Base-by-base conservation (phyloP, 2,113 vertebrate species). In the Lates calcarifer region DNA sequence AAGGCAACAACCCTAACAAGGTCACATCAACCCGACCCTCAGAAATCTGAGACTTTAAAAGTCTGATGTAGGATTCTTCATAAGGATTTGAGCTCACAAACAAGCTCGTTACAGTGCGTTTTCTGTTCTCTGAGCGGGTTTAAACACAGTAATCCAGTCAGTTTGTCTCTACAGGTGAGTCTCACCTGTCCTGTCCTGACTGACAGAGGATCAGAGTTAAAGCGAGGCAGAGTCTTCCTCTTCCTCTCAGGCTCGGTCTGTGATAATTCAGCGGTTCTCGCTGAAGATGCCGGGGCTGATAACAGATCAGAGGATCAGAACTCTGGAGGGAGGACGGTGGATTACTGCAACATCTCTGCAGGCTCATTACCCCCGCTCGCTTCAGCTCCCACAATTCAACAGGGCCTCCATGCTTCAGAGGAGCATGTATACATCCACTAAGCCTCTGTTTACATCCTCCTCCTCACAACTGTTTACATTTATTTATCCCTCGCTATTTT, bases 391-490 rank as follows among this genome's bases (percentile, higher is more conserved):
- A 72, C 45, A 75, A 75, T 81, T 35, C 68, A 51, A 9, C 61
- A 37, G 74, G 74, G 77, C 51, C 79, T 66, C n/a, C 65, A n/a
- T 13, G 74, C 82, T 72, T 85, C 83, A 86, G 47, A 74, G 63
- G 79, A 77, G 71, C 24, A 7, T 71, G 70, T 80, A 58, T 66
- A 71, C 60, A 31, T 83, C 49, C 45, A 18, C 53, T 31, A 13
- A 57, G 63, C 77, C 35, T 77, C 64, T 87, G 84, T 85, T 84
- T 87, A 83, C 81, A 64, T 80, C 84, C 33, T 33, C 24, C 24
- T 62, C 24, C 72, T 75, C 77, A 17, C 45, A 56, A 45, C 49
- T 86, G 84, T 91, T 92, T 90, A 87, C 70, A 79, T 87, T 70
- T 82, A 82, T 87, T 82, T 78, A 73, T 51, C 63, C 17, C 47